Percentiles rank a stretch among this genome's conserved stretches.
Evolutionary conservation across 2,797 vertebrate genomes (phyloP).

Genomic region (Coendou prehensilis): DNA sequence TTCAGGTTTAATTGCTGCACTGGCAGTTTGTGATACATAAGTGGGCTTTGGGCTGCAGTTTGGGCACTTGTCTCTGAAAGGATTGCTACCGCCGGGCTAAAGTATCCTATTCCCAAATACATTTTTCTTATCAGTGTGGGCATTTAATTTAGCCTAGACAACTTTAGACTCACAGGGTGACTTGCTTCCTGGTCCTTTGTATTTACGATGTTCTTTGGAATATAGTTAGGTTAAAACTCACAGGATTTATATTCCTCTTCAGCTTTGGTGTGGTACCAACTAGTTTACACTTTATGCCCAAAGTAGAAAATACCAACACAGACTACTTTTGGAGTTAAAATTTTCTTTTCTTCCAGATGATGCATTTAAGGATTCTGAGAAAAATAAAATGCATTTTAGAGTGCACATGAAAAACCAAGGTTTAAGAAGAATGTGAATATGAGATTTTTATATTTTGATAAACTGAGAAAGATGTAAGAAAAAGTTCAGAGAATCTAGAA

Average conservation of each 20-base stretch:
- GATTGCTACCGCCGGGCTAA: background rate
- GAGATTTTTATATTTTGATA: constrained; percentile 41
- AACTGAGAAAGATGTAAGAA: constrained; percentile 6
- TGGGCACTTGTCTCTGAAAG: background rate
- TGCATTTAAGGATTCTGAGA: constrained; percentile 28
- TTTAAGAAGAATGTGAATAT: constrained; percentile 22
- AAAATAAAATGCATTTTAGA: constrained; percentile 28
- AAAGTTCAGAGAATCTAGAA: constrained; percentile 49
- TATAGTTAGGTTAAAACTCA: background rate
- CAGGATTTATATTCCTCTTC: background rate
- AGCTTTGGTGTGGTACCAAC: constrained; percentile 34
- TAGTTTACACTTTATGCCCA: background rate
- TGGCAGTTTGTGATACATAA: background rate
- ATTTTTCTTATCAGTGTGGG: constrained; percentile 48
- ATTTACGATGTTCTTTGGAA: background rate
- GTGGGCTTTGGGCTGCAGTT: background rate
- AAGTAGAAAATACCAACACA: background rate
- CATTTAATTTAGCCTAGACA: background rate
- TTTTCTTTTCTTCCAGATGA: constrained; percentile 41
- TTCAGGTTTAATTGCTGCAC: background rate
- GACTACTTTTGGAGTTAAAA: background rate
- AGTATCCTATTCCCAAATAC: constrained; percentile 29
- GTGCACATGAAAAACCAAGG: background rate
- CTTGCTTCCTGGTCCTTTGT: background rate
- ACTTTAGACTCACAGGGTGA: constrained; percentile 3